A percentile compares a stretch with the other conserved stretches of the same genome.
Conservation (phyloP, 2,797 vertebrate species). For the Siniperca undulata region DNA sequence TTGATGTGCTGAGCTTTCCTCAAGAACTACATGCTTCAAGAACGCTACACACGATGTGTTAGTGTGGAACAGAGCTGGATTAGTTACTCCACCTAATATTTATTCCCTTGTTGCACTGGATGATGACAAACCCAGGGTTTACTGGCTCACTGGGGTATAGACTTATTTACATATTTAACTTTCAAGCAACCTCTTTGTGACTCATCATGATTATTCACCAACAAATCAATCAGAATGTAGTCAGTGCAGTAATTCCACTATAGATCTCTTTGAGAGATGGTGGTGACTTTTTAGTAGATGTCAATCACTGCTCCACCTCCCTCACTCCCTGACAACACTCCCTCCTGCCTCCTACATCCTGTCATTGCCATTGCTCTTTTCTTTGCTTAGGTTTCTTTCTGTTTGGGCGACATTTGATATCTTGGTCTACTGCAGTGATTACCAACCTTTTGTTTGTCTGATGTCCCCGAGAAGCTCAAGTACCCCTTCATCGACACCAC, state of each 20-base stretch:
- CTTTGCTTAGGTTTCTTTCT: neutral
- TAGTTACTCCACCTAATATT: neutral
- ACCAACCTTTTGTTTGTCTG: neutral
- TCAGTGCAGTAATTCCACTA: constrained; percentile 6
- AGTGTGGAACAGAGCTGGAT: neutral
- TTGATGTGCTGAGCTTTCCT: neutral
- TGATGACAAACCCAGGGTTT: neutral
- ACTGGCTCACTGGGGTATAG: neutral
- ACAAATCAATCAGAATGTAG: constrained; percentile 12
- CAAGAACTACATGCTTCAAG: neutral
- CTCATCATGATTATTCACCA: neutral
- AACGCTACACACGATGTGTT: neutral
- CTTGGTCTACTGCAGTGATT: neutral
- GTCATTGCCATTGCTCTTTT: neutral
- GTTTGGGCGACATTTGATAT: neutral
- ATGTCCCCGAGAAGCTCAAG: neutral
- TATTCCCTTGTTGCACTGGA: neutral
- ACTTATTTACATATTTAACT: neutral
- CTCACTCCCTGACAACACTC: neutral
- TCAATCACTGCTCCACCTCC: neutral
- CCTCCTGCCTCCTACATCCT: neutral
- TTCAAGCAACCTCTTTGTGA: neutral
- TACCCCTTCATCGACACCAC: neutral
- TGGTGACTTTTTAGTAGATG: neutral
- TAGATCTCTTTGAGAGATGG: neutral